Base-by-base conservation (phyloP, 1,140 invertebrate species). In the Polypedilum vanderplanki region DNA sequence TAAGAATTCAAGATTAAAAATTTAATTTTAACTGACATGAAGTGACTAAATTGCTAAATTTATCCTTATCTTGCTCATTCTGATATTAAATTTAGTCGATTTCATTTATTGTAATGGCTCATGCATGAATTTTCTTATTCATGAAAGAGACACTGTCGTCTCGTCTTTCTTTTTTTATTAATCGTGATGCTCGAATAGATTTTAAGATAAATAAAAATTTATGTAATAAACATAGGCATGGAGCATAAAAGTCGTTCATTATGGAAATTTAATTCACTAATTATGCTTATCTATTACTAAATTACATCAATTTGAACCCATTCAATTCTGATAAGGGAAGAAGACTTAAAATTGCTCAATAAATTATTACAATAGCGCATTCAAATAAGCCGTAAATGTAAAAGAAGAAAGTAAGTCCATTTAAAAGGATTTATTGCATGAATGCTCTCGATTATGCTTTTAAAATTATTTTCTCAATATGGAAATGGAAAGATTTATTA, bases 391-490 rank as follows among this genome's bases (percentile, higher is more conserved):
- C 4, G 46, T 57, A 57, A n/a, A 57, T 57, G 46, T 33, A 33
- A 33, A 33, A 33, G 24, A 33, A 33, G 24, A 33, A 33, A 33
- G 46, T 57, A 70, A 20, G 65, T 70, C 65, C 65, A 70, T 70
- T 70, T 70, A 70, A 70, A 22, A 70, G 65, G 65, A 70, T 70
- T 70, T 70, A 70, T 70, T 22, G 65, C 65, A 18, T 70, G 65
- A 70, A 18, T 18, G 65, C 65, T 22, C 20, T 70, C 65, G 65
- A 70, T 70, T 70, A 20, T 70, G 9, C 65, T 18, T 18, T 18
- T 70, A 18, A 18, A 18, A n/a, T 57, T n/a, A 12, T 15, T 15
- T 57, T n/a, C 46, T n/a, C 46, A 57, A 12, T 57, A 57, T n/a
- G 46, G n/a, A 57, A 57, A 33, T 33, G 5, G 24, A 33, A 33